Evolutionary conservation across 2,888 invertebrate genomes (phyloP).

Genomic region (Anticlea derivata): DNA sequence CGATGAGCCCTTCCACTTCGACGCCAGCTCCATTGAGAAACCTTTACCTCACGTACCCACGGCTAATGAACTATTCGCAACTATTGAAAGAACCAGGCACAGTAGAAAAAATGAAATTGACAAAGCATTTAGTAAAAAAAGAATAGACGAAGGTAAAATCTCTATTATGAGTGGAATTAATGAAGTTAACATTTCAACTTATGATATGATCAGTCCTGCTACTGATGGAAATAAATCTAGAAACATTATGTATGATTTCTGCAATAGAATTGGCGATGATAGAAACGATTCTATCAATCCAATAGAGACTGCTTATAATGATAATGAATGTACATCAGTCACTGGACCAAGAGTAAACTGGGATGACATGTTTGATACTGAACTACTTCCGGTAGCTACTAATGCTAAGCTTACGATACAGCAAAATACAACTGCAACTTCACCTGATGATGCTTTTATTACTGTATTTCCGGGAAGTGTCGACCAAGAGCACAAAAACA

Average conservation of each 20-base stretch:
- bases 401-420: conserved; percentile 12
- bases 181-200: conserved; percentile 6
- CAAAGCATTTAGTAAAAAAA: neutral
- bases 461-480: neutral
- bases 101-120: neutral
- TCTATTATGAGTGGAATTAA: neutral
- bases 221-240: neutral
- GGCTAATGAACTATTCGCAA: conserved; percentile 19
- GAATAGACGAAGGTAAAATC: neutral
- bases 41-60: conserved; percentile 7
- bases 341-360: conserved; percentile 39
- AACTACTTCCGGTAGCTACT: conserved; percentile 43
- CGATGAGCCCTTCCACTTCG: neutral
- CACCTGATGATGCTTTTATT: conserved; percentile 4
- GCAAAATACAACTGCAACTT: conserved; percentile 2
- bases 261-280: neutral
- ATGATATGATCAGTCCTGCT: conserved; percentile 15
- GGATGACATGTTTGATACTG: conserved; percentile 64
- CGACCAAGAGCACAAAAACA: neutral
- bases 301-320: neutral
- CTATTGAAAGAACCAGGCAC: neutral
- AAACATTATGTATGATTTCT: conserved; percentile 3
- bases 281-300: neutral
- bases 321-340: neutral
- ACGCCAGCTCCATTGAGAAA: conserved; percentile 1